A percentile compares a stretch with the other conserved stretches of the same genome.
Conservation (phyloP, 2,888 invertebrate species). For the Ischnura elegans region DNA sequence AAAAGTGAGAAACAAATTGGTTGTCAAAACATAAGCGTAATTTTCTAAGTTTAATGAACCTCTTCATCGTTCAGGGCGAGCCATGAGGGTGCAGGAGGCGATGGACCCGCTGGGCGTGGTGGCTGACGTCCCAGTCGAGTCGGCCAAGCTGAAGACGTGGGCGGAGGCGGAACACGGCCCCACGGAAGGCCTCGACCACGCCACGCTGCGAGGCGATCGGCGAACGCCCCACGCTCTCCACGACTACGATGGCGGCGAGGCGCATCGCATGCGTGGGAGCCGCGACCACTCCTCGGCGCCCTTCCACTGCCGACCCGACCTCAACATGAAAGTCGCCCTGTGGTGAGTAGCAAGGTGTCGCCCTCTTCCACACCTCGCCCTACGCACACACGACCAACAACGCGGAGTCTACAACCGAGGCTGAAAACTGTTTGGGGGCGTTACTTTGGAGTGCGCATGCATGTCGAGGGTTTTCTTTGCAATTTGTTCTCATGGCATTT, state of each 20-base stretch:
- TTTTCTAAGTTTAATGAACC: background rate
- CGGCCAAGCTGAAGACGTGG: slow-evolving; percentile 54
- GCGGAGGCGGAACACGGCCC: slow-evolving; percentile 17
- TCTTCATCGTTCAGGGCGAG: background rate
- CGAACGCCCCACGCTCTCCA: background rate
- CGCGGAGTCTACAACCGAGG: too few species aligned
- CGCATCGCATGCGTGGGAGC: background rate
- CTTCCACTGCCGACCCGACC: slow-evolving; percentile 51
- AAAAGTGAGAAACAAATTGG: too few species aligned
- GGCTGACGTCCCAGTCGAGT: slow-evolving; percentile 10
- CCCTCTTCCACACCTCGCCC: too few species aligned
- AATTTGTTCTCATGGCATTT: too few species aligned
- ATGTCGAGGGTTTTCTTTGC: too few species aligned
- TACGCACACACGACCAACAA: too few species aligned
- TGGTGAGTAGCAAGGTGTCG: background rate
- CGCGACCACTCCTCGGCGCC: slow-evolving; percentile 41
- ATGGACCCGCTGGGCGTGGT: slow-evolving; percentile 54
- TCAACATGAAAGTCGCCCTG: slow-evolving; percentile 45
- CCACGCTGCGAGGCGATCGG: background rate
- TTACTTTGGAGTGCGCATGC: too few species aligned
- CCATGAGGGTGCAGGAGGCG: slow-evolving; percentile 58
- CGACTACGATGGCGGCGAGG: background rate
- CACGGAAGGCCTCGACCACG: background rate
- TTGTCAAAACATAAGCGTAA: too few species aligned
- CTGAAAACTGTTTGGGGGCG: too few species aligned